Evolutionary conservation across 2,113 vertebrate species (phyloP), one percentile per base, ranked within the genome.

Genomic region (Podarcis cretensis): DNA sequence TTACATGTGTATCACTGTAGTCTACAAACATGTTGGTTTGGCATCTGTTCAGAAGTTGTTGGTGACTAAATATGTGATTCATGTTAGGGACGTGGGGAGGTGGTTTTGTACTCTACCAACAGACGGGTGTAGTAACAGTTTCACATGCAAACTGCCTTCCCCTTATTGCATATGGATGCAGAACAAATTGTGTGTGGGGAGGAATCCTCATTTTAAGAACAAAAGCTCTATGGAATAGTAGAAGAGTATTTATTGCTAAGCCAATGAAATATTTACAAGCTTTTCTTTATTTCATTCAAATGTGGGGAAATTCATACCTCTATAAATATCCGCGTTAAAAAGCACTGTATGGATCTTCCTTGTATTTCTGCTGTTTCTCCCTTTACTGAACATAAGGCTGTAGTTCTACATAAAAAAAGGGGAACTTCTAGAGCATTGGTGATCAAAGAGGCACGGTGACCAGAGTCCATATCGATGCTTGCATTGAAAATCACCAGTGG

Each of bases 1-100:
- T 74, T 12, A 32, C 20, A 20, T 40, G 27, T 40, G 27, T 0
- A 2, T 14, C 78, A 59, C 77, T 48, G 35, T 32, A 89, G 40
- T 23, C 21, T 88, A 66, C 14, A 0, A 1, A 0, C n/a, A 78
- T 75, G 27, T 43, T 92, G 82, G 87, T 85, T 84, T 90, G 27
- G 18, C 21, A 86, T 43, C 90, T 93, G 25, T 40, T n/a, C 32
- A 76, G 87, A 91, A 92, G 48, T 84, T 90, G 2, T 27, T 43
- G 63, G 65, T 75, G 25, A 90, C 73, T 63, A 87, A 25, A 83
- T 87, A 81, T 1, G 79, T 87, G 85, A 88, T 87, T 5, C 20
- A 87, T 83, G 54, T 68, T 89, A 73, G 2, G 35, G 23, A 43
- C 30, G 12, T 21, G 18, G 27, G 73, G 40, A 79, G 21, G 4